Percentiles rank a stretch among this genome's conserved stretches.
Conservation (phyloP, 1,140 invertebrate species). For the Lepidotrigona ventralis region DNA sequence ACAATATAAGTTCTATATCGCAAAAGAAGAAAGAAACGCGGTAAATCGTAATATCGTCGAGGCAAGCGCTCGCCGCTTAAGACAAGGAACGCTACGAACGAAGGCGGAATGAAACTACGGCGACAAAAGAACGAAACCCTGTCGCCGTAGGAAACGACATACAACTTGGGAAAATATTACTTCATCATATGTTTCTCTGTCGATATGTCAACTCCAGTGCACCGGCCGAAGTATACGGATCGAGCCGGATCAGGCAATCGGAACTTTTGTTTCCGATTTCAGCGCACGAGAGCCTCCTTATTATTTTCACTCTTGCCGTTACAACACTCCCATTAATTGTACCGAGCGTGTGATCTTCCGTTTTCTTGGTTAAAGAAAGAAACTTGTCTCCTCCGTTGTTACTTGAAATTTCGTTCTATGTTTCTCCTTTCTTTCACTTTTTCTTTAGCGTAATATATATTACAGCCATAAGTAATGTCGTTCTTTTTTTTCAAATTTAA, state of each 20-base stretch:
- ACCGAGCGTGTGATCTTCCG: background rate
- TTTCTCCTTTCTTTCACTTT: background rate
- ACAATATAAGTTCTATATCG: constrained; percentile 9
- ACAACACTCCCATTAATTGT: background rate
- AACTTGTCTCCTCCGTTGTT: background rate
- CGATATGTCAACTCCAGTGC: constrained; percentile 63
- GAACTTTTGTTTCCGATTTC: constrained; percentile 36
- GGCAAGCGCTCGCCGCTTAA: constrained; percentile 22
- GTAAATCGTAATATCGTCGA: constrained; percentile 31
- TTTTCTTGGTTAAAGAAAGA: too few species aligned
- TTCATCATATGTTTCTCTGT: constrained; percentile 65
- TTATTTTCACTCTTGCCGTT: constrained; percentile 2
- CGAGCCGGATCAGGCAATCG: constrained; percentile 28
- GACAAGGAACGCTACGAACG: constrained; percentile 16
- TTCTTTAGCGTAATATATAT: background rate
- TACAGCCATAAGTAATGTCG: too few species aligned
- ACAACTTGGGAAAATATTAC: constrained; percentile 60
- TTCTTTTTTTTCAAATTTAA: too few species aligned
- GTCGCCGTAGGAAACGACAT: constrained; percentile 31
- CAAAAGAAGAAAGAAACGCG: background rate
- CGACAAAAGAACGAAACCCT: constrained; percentile 35
- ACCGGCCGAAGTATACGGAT: constrained; percentile 19
- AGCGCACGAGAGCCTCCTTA: background rate
- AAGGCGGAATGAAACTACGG: constrained; percentile 11
- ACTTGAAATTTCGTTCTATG: background rate